Percentiles rank a stretch among this genome's conserved stretches.
These are phyloP conservation scores for Pardalotus punctatus DNA, from an alignment of 2,113 vertebrate genomes.

Conservation along the genomic window DNA sequence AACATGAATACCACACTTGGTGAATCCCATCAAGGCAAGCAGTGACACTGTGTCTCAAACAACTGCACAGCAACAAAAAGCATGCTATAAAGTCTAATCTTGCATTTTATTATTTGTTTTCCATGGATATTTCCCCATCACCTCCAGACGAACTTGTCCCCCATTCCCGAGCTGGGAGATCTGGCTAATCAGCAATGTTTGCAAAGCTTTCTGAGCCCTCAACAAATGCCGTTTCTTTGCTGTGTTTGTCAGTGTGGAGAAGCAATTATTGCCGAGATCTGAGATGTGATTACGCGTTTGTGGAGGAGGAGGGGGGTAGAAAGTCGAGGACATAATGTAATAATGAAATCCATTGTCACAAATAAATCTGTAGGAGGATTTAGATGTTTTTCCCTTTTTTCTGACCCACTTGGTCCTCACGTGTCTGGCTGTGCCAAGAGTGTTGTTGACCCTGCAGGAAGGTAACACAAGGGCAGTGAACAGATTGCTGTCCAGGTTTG, in stretches of 20 bases:
- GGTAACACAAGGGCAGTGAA: neutral
- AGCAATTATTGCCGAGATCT: neutral
- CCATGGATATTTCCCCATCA: neutral
- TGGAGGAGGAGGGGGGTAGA: slow-evolving; percentile 25
- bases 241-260: neutral
- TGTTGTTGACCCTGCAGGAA: neutral
- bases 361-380: slow-evolving; percentile 32
- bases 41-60: neutral
- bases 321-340: neutral
- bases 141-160: neutral
- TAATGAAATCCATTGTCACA: slow-evolving; percentile 49
- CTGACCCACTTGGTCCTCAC: slow-evolving; percentile 32
- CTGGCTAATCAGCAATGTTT: slow-evolving; percentile 14
- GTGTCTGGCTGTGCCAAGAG: neutral
- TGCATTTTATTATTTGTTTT: neutral
- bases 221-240: neutral
- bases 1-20: no score
- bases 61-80: neutral
- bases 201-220: slow-evolving; percentile 42
- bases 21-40: neutral
- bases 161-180: neutral
- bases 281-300: neutral
- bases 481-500: neutral
- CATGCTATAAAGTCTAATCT: neutral
- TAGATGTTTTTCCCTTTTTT: slow-evolving; percentile 14